Evolutionary conservation across 1,140 invertebrate species (phyloP), one percentile per base, ranked within the genome.

Genomic region (Philotrypesis tridentata): DNA sequence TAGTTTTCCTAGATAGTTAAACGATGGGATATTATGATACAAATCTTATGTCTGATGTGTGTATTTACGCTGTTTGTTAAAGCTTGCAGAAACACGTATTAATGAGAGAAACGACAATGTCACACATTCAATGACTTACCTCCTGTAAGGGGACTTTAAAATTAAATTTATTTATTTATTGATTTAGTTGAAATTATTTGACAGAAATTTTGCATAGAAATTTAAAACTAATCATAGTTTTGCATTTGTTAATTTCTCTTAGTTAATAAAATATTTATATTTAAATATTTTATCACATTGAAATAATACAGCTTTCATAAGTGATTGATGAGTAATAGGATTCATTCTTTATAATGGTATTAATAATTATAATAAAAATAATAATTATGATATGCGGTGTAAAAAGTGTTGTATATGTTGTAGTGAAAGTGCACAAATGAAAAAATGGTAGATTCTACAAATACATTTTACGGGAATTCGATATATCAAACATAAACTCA

Each of bases 41-140:
- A 29, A 55, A 23, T 29, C 65, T 23, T 75, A 12, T 12, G 72
- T 40, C 21, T 71, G 33, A 4, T 27, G 14, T 73, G 23, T 73
- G 17, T 75, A 61, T 75, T 78, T 68, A 78, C 40, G 6, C 23
- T 60, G 29, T 25, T 33, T 29, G 40, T 74, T 14, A 68, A 81
- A 81, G 71, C 61, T 68, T 75, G 29, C 61, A 81, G 65, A 63
- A 68, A 81, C 60, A 75, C 21, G 25, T 78, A 40, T 63, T 65
- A 55, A 17, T 37, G 8, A 61, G 43, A 68, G 37, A 68, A 75
- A 84, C 63, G 63, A 81, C 60, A 80, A 67, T 33, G n/a, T 61
- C 48, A 68, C 37, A 75, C 76, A 71, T 33, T 33, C 23, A 63
- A 76, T 23, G 27, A 83, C 78, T 80, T 80, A 83, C 73, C 73